phyloP scores from a whole-genome alignment of 2,888 invertebrate genomes.

The Lithophane leautieri region DNA sequence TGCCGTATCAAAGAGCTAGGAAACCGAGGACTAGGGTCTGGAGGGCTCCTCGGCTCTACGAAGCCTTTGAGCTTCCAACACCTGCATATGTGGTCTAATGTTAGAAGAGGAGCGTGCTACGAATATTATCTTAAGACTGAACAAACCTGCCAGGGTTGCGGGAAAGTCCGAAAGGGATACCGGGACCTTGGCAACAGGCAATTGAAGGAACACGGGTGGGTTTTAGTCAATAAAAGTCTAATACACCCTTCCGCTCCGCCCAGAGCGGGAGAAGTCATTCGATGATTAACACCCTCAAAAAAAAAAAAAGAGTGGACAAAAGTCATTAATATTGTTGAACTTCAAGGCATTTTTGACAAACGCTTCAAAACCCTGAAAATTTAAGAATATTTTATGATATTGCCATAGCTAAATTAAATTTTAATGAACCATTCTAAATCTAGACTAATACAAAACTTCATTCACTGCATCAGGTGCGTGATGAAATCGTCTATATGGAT shows the following conservation, averaged over 20 bases:
- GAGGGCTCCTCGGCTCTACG: conserved; percentile 59
- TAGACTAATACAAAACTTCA: background rate
- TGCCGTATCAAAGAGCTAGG: conserved; percentile 65
- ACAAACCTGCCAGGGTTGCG: too few species aligned
- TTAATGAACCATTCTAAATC: background rate
- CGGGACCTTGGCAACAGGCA: too few species aligned
- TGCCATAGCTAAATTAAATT: too few species aligned
- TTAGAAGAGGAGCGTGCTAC: conserved; percentile 14
- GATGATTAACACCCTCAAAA: too few species aligned
- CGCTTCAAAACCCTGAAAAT: background rate
- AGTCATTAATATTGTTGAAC: background rate
- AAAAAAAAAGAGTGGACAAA: too few species aligned
- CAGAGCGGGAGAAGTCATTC: too few species aligned
- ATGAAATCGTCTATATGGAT: background rate
- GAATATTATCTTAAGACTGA: background rate
- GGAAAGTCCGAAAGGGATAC: too few species aligned
- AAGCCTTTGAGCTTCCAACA: conserved; percentile 65
- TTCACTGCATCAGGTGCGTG: background rate
- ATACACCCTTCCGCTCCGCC: too few species aligned
- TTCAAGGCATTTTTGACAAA: background rate
- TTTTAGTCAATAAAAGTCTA: too few species aligned
- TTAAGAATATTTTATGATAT: background rate
- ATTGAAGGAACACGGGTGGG: too few species aligned
- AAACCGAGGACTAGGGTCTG: conserved; percentile 68
- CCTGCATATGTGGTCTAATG: conserved; percentile 46